phyloP scores from a whole-genome alignment of 2,888 invertebrate genomes.

The Drosophila falleni region DNA sequence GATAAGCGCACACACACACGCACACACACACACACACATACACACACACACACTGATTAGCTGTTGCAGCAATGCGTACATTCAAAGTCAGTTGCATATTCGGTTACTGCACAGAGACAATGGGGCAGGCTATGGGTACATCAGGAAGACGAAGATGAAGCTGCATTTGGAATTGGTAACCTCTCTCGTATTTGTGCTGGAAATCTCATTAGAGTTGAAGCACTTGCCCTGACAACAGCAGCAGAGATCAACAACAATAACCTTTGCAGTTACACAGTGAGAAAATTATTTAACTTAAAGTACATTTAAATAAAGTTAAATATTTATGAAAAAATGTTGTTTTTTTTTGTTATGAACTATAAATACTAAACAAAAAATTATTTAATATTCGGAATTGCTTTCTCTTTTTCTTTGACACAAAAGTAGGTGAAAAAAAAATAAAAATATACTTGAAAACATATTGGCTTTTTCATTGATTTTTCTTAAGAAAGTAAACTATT shows the following conservation, averaged over 20 bases:
- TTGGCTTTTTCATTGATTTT: too few species aligned
- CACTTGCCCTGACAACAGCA: constrained; percentile 62
- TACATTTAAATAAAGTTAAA: background rate
- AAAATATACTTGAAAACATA: too few species aligned
- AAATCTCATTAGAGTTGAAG: constrained; percentile 80
- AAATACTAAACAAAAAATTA: too few species aligned
- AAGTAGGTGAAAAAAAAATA: too few species aligned
- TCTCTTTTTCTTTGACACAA: too few species aligned
- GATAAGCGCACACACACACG: constrained; percentile 65
- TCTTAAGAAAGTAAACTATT: too few species aligned
- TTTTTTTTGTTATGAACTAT: too few species aligned
- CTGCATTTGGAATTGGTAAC: background rate
- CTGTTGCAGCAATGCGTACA: constrained; percentile 38
- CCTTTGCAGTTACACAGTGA: constrained; percentile 1
- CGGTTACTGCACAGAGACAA: constrained; percentile 64
- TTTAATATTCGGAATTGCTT: too few species aligned
- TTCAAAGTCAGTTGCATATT: constrained; percentile 64
- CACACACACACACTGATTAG: constrained; percentile 56
- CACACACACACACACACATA: constrained; percentile 16
- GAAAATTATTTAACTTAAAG: background rate
- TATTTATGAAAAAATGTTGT: too few species aligned
- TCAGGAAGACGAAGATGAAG: constrained; percentile 1
- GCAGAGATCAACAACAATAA: constrained; percentile 17
- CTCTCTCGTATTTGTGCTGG: constrained; percentile 69
- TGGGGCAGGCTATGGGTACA: constrained; percentile 19